phyloP scores from a whole-genome alignment of 2,113 vertebrate species.

The Calyptommatus sinebrachiatus region DNA sequence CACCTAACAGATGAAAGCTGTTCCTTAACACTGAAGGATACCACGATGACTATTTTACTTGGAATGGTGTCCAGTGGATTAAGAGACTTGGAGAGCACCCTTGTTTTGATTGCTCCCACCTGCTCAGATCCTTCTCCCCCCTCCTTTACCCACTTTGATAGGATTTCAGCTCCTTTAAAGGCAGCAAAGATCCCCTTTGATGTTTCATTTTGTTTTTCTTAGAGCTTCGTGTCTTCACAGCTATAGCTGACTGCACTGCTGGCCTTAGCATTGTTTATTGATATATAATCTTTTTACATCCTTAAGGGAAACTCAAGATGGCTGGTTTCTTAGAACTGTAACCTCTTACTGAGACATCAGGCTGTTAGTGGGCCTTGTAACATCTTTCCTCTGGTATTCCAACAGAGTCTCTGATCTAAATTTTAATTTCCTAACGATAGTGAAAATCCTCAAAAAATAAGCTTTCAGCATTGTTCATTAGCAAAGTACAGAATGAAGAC shows the following conservation, averaged over 20 bases:
- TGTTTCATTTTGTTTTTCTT: background rate
- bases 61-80: rapidly evolving
- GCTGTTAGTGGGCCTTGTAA: background rate
- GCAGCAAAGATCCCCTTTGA: constrained; percentile 18
- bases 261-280: background rate
- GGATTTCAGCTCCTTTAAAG: background rate
- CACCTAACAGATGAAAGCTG: background rate
- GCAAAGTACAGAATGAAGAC: too few relatives aligned
- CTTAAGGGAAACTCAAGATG: background rate
- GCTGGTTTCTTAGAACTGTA: background rate
- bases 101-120: background rate
- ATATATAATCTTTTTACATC: background rate
- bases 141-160: background rate
- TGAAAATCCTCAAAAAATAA: background rate
- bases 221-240: rapidly evolving
- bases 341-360: background rate
- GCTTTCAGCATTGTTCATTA: background rate
- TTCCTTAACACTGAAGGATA: background rate
- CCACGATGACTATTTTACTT: rapidly evolving
- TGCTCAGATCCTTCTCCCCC: background rate
- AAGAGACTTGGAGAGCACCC: background rate
- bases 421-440: background rate
- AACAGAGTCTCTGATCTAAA: background rate
- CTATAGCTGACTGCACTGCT: rapidly evolving
- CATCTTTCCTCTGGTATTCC: background rate